Evolutionary conservation across 2,797 vertebrate genomes (phyloP), one percentile per base, ranked within the genome.

Genomic region (Hydrocynus forskahlii): DNA sequence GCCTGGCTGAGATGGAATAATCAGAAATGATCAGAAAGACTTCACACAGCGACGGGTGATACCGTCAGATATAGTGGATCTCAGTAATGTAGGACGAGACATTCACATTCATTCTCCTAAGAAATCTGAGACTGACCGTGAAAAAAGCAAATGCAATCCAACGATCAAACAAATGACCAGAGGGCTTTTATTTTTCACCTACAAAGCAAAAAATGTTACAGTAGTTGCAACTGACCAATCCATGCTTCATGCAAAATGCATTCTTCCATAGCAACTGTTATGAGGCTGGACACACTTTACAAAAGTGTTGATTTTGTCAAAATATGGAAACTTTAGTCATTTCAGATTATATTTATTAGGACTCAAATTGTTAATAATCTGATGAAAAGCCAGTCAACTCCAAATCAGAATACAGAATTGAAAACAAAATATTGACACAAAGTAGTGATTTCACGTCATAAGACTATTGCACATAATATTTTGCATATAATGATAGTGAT

Each of bases 1-100:
- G 60, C 13, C 13, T 14, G 60, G 25, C 60, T 35, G 60, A 63
- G 25, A 63, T 38, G 29, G 38, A 66, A 40, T 66, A 66, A 80
- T 64, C 50, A 73, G 43, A 7, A 45, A 29, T 55, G 19, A 79
- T 21, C 45, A 29, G 25, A 70, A 52, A 23, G 50, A 29, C 45
- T 50, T 16, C 23, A 70, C 21, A 70, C 40, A 23, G 43, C 68
- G 16, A 45, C 16, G 7, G 21, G 3, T 48, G 25, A 17, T 13
- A 29, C 21, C 70, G 40, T 35, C 23, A 63, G 13, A 16, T 62
- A 12, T 62, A 12, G 14, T 52, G 7, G 23, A 23, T 40, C 48
- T 71, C 3, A 21, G 67, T 48, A 69, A 23, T 16, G 19, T 14
- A 21, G 43, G 40, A 8, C 21, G 21, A 10, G 16, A 12, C 14